These are phyloP conservation scores for Musca domestica DNA, from an alignment of 1,140 invertebrate species.

Conservation along the genomic window DNA sequence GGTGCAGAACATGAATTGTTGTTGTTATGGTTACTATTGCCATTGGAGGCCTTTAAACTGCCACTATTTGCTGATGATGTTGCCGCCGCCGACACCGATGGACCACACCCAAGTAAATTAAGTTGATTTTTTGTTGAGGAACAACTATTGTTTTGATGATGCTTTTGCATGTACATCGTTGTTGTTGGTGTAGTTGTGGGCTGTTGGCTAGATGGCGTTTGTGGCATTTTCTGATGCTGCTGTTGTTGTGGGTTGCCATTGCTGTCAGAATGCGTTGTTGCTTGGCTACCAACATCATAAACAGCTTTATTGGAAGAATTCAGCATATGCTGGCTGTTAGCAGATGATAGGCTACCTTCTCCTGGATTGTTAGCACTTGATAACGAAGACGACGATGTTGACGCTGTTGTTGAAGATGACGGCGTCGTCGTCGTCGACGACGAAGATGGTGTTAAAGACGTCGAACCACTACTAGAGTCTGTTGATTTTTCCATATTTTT, in stretches of 20 bases:
- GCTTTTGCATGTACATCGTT: too few species aligned
- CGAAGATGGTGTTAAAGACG: not conserved
- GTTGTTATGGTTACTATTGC: conserved; percentile 6
- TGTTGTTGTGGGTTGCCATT: too few species aligned
- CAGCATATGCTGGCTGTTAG: too few species aligned
- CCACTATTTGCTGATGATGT: not conserved
- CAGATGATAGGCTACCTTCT: too few species aligned
- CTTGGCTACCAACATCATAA: not conserved
- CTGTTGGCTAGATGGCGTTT: too few species aligned
- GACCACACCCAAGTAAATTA: conserved; percentile 25
- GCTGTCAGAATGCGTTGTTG: not conserved
- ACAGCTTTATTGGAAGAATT: not conserved
- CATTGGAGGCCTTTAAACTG: not conserved
- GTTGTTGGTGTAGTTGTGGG: not conserved
- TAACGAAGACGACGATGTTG: not conserved
- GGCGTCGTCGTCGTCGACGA: not conserved
- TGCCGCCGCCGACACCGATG: not conserved
- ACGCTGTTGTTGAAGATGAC: not conserved
- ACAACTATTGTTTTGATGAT: too few species aligned
- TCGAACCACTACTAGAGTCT: conserved; percentile 6
- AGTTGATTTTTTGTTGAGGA: conserved; percentile 15
- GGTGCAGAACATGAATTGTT: not conserved
- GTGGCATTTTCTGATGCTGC: too few species aligned
- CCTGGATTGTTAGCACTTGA: too few species aligned
- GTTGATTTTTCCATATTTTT: conserved; percentile 28